phyloP scores from a whole-genome alignment of 2,113 vertebrate species.

The Nothocercus nigrocapillus region DNA sequence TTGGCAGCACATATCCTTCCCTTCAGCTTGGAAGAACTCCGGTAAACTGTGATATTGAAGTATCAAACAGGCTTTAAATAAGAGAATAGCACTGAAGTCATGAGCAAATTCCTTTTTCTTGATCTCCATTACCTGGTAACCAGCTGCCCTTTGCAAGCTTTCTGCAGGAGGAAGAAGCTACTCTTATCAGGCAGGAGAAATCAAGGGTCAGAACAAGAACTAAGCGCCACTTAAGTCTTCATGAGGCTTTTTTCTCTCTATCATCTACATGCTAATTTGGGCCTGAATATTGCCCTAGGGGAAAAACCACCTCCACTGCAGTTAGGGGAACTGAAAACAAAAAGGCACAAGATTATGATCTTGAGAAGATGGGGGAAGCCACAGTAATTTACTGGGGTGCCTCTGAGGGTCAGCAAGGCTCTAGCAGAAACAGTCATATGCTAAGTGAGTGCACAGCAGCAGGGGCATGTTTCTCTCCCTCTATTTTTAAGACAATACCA shows the following conservation, averaged over 20 bases:
- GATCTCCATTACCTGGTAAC: slow-evolving; percentile 39
- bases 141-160: slow-evolving; percentile 12
- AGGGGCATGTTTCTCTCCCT: neutral
- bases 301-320: neutral
- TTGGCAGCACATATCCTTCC: neutral
- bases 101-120: slow-evolving; percentile 14
- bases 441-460: neutral
- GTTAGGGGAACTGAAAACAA: neutral
- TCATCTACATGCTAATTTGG: slow-evolving; percentile 10
- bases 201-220: slow-evolving; percentile 37
- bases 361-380: neutral
- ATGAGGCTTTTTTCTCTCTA: neutral
- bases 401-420: neutral
- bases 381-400: neutral
- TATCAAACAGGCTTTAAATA: neutral
- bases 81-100: neutral
- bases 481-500: neutral
- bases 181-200: slow-evolving; percentile 27
- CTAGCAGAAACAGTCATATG: neutral
- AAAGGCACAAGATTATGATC: slow-evolving; percentile 17
- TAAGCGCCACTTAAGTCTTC: neutral
- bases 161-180: neutral
- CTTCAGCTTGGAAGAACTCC: neutral
- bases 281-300: neutral
- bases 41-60: neutral